These are phyloP conservation scores for Meliscaeva auricollis DNA, from an alignment of 2,888 invertebrate genomes.

Conservation along the genomic window DNA sequence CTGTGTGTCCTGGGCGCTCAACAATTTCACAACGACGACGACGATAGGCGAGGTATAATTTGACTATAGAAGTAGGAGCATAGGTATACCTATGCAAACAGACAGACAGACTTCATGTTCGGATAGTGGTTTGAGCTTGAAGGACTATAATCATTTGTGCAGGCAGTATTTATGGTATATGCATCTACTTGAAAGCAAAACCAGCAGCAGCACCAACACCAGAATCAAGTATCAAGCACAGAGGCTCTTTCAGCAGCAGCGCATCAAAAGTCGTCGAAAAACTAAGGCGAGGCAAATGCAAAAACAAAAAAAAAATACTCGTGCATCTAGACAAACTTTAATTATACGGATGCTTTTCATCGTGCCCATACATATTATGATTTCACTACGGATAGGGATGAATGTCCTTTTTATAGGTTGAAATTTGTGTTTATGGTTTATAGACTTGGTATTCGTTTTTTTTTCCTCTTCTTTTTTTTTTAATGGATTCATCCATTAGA, in stretches of 20 bases:
- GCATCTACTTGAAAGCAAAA: conserved; percentile 37
- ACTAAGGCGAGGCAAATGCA: conserved; percentile 26
- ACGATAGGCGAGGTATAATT: background rate
- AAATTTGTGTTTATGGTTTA: conserved; percentile 71
- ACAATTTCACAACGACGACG: background rate
- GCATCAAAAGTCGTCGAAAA: conserved; percentile 11
- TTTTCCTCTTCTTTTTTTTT: background rate
- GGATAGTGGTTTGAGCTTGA: conserved; percentile 55
- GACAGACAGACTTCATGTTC: conserved; percentile 12
- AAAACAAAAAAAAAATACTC: background rate
- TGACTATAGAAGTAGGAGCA: background rate
- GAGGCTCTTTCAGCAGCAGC: background rate
- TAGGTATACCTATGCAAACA: background rate
- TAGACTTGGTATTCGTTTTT: conserved; percentile 46
- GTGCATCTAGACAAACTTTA: conserved; percentile 62
- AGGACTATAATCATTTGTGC: conserved; percentile 68
- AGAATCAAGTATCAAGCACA: too few species aligned
- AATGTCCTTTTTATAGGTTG: conserved; percentile 74
- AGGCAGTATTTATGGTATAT: conserved; percentile 61
- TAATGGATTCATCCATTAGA: conserved; percentile 58
- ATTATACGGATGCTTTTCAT: conserved; percentile 69
- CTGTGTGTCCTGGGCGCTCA: conserved; percentile 29
- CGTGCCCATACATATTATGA: conserved; percentile 56
- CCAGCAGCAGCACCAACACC: conserved; percentile 10
- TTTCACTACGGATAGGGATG: conserved; percentile 64